A percentile compares a stretch with the other conserved stretches of the same genome.
These are phyloP conservation scores for Cinclus cinclus DNA, from an alignment of 2,113 vertebrate genomes.

Conservation along the genomic window DNA sequence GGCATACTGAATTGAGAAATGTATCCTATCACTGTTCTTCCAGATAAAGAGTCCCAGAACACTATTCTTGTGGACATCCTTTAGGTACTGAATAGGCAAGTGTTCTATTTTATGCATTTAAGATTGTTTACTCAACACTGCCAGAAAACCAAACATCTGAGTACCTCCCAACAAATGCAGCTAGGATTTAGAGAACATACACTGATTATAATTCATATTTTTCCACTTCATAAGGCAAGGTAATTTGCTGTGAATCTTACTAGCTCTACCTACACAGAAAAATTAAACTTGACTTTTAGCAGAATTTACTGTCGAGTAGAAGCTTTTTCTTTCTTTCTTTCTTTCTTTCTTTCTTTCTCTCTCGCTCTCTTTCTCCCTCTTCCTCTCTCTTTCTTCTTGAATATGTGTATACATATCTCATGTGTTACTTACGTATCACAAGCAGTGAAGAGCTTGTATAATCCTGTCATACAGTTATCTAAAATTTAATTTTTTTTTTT, in stretches of 20 bases:
- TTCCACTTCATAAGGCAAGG: neutral
- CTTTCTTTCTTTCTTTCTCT: too few species aligned
- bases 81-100: neutral
- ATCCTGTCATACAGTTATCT: neutral
- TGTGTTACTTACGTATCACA: neutral
- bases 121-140: neutral
- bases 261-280: neutral
- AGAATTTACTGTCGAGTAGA: neutral
- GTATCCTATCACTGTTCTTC: neutral
- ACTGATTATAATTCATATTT: neutral
- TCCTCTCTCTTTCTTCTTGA: neutral
- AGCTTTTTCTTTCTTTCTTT: neutral
- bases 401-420: too few species aligned
- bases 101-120: neutral
- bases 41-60: neutral
- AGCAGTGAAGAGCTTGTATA: neutral
- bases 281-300: neutral
- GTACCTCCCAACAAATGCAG: neutral
- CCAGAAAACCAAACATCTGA: neutral
- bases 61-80: neutral
- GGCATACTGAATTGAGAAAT: neutral
- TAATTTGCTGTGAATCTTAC: neutral
- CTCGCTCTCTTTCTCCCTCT: neutral
- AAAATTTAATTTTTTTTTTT: neutral
- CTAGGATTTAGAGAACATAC: neutral